A percentile compares a stretch with the other conserved stretches of the same genome.
Evolutionary conservation across 2,797 vertebrate species (phyloP).

Genomic region (Hydrocynus forskahlii): DNA sequence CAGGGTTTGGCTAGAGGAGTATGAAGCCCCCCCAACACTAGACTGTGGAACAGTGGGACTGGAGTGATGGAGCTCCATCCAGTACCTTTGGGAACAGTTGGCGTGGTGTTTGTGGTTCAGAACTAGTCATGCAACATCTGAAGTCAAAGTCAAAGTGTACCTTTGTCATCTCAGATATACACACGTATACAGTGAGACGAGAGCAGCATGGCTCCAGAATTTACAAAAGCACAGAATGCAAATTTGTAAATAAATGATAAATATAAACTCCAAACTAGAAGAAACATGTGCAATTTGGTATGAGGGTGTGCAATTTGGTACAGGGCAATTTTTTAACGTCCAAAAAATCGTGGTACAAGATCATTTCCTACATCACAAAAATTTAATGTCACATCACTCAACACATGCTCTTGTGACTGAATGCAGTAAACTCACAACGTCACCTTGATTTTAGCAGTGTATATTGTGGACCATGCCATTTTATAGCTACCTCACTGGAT

Average conservation of each 20-base stretch:
- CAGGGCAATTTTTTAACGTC: too few species aligned
- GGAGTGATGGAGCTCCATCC: neutral
- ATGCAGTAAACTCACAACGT: neutral
- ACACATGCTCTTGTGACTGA: neutral
- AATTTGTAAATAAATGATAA: too few species aligned
- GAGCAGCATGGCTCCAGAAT: too few species aligned
- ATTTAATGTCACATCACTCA: neutral
- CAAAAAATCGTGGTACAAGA: neutral
- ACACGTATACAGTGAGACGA: too few species aligned
- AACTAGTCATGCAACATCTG: too few species aligned
- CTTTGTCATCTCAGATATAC: too few species aligned
- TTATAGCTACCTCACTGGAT: neutral
- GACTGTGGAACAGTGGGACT: neutral
- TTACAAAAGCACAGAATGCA: too few species aligned
- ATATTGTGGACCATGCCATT: neutral
- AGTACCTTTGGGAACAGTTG: neutral
- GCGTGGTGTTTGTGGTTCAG: neutral
- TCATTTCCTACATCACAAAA: neutral
- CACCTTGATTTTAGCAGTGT: too few species aligned
- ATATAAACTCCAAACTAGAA: too few species aligned
- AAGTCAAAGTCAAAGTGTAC: too few species aligned
- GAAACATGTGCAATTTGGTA: too few species aligned
- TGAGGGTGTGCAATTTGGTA: too few species aligned
- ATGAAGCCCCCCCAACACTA: neutral
- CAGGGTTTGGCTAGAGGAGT: neutral